These are phyloP conservation scores for Apostichopus leukothele DNA, from an alignment of 53 echinoderm and acorn worm species.

Conservation along the genomic window DNA sequence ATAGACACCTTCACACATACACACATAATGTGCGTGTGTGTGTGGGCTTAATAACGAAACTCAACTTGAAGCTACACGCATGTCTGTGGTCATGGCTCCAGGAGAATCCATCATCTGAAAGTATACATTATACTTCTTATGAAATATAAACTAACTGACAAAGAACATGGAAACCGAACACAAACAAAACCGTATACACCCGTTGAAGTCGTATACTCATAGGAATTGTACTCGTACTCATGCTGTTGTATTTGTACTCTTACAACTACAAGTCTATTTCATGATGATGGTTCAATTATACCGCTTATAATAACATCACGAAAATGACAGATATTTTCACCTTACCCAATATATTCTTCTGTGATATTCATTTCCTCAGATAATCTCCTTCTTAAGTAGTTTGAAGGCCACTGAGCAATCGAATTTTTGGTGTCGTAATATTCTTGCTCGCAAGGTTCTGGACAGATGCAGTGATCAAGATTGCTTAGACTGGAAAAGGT, in stretches of 20 bases:
- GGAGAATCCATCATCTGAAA: too few species aligned
- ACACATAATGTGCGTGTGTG: too few species aligned
- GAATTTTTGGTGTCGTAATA: slow-evolving; percentile 12
- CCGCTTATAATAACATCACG: background rate
- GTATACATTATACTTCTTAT: too few species aligned
- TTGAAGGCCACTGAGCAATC: slow-evolving; percentile 38
- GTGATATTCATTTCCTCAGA: background rate
- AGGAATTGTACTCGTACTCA: background rate
- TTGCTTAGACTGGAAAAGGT: background rate
- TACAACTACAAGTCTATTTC: background rate
- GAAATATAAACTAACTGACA: too few species aligned
- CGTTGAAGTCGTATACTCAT: too few species aligned
- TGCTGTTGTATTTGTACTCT: background rate
- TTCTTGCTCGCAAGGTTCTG: slow-evolving; percentile 16
- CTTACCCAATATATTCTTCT: background rate
- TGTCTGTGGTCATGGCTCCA: too few species aligned
- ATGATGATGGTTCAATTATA: background rate
- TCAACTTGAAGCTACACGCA: too few species aligned
- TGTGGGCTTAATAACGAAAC: too few species aligned
- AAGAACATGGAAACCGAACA: too few species aligned
- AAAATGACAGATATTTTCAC: background rate
- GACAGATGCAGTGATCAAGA: slow-evolving; percentile 6
- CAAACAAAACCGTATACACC: too few species aligned
- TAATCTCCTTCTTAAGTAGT: background rate
- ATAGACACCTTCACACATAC: too few species aligned